Evolutionary conservation across 1,140 invertebrate species (phyloP).

Genomic region (Lysiphlebus fabarum): DNA sequence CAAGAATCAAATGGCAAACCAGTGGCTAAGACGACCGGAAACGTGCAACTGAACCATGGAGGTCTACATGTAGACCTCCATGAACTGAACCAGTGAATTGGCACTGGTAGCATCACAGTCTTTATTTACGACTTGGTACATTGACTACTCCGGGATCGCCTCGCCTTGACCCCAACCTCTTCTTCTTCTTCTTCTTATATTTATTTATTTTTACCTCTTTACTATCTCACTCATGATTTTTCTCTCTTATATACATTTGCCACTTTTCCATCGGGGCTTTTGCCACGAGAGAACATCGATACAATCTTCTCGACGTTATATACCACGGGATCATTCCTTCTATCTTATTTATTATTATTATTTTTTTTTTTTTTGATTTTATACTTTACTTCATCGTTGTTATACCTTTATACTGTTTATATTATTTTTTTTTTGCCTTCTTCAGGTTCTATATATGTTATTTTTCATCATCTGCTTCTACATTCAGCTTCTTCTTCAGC

Average conservation of each 20-base stretch:
- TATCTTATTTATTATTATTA: conserved; percentile 5
- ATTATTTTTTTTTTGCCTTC: conserved; percentile 7
- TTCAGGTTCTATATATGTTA: not conserved
- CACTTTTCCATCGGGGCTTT: conserved; percentile 5
- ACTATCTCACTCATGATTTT: conserved; percentile 20
- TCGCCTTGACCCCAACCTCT: conserved; percentile 42
- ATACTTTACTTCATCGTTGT: not conserved
- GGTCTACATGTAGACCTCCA: too few relatives aligned
- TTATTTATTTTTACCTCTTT: too few relatives aligned
- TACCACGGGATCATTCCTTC: conserved; percentile 47
- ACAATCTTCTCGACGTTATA: conserved; percentile 44
- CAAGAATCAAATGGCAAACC: not conserved
- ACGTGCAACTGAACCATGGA: conserved; percentile 24
- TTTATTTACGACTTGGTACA: conserved; percentile 50
- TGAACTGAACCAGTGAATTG: conserved; percentile 37
- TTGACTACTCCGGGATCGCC: conserved; percentile 42
- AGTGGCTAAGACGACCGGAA: conserved; percentile 22
- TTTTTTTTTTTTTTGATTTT: not conserved
- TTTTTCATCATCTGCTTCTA: not conserved
- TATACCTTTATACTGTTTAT: conserved; percentile 9
- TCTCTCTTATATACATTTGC: conserved; percentile 14
- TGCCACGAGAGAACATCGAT: conserved; percentile 9
- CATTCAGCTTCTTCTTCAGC: too few relatives aligned
- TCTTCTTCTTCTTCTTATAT: not conserved
- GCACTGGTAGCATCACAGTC: conserved; percentile 44